Percentiles rank a stretch among this genome's conserved stretches.
Conservation (phyloP, 2,888 invertebrate species). For the Hymenopus coronatus region DNA sequence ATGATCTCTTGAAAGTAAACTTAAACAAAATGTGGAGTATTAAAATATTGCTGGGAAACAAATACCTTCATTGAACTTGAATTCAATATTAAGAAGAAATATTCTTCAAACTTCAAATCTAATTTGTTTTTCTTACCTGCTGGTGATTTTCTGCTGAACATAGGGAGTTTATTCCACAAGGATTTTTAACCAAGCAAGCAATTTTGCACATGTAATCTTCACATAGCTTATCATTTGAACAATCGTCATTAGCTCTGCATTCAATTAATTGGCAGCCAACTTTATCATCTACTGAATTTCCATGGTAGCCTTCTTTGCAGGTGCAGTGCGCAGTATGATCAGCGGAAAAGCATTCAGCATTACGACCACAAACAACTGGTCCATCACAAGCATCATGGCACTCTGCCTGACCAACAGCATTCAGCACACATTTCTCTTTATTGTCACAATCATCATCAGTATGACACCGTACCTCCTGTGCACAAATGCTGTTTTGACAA, state of each 20-base stretch:
- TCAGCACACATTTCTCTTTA: conserved; percentile 69
- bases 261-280: conserved; percentile 78
- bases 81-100: too few species aligned
- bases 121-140: conserved; percentile 49
- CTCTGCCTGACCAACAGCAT: conserved; percentile 67
- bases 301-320: conserved; percentile 76
- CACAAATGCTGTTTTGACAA: conserved; percentile 80
- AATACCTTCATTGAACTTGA: too few species aligned
- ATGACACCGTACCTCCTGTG: conserved; percentile 74
- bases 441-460: conserved; percentile 69
- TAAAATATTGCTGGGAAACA: background rate
- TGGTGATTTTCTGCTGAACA: conserved; percentile 81
- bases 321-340: conserved; percentile 73
- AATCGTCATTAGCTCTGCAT: conserved; percentile 68
- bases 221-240: conserved; percentile 79
- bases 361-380: conserved; percentile 70
- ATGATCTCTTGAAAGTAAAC: too few species aligned
- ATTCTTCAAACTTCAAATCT: background rate
- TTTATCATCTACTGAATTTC: conserved; percentile 68
- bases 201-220: conserved; percentile 81
- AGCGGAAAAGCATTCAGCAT: conserved; percentile 73
- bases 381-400: conserved; percentile 75
- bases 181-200: conserved; percentile 77
- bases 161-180: conserved; percentile 80
- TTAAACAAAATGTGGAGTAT: background rate